Evolutionary conservation across 2,797 vertebrate species (phyloP).

Genomic region (Pristis pectinata): DNA sequence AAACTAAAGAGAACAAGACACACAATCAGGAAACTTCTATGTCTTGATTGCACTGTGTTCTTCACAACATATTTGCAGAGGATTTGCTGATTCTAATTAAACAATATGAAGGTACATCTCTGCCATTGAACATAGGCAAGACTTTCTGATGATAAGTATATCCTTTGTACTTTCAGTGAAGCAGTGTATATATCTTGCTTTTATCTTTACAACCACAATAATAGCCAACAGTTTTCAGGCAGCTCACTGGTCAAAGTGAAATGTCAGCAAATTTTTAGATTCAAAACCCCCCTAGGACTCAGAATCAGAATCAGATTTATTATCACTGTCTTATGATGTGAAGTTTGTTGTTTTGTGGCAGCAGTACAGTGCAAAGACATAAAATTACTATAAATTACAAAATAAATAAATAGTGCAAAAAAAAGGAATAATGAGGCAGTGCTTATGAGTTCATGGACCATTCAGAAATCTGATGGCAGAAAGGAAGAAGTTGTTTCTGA

Average conservation of each 20-base stretch:
- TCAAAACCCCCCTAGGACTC: neutral
- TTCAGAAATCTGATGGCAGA: too few species aligned
- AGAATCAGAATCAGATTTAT: too few species aligned
- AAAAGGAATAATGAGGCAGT: too few species aligned
- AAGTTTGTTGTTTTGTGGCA: too few species aligned
- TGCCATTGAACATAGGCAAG: neutral
- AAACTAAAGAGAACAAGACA: constrained; percentile 5
- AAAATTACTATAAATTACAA: too few species aligned
- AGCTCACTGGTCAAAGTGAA: too few species aligned
- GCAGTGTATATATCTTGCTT: neutral
- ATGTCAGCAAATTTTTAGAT: neutral
- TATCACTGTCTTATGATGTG: too few species aligned
- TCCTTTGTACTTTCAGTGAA: neutral
- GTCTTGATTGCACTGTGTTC: neutral
- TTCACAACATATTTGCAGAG: neutral
- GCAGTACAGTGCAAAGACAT: too few species aligned
- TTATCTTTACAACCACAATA: neutral
- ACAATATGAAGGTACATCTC: neutral
- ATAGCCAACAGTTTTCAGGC: neutral
- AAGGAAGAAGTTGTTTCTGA: too few species aligned
- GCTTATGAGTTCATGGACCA: too few species aligned
- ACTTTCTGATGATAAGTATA: neutral
- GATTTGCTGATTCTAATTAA: neutral
- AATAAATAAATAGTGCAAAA: too few species aligned
- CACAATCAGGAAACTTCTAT: neutral